A percentile compares a stretch with the other conserved stretches of the same genome.
Conservation (phyloP, 2,888 invertebrate species). For the Agonopterix arenella region DNA sequence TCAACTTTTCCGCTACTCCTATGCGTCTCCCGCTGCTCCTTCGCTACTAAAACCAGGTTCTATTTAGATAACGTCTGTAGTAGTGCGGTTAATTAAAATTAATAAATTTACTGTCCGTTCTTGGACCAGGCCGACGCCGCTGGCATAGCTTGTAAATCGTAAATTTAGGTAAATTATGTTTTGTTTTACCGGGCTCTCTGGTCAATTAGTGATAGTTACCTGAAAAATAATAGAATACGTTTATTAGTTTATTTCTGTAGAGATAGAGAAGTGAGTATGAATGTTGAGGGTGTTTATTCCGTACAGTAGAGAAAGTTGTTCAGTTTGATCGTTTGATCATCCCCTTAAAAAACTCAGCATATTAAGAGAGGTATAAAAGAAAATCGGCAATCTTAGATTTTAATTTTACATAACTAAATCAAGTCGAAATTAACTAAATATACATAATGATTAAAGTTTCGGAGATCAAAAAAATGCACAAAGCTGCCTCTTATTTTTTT, state of each 20-base stretch:
- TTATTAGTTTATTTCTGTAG: neutral
- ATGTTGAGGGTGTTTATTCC: neutral
- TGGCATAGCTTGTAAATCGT: conserved; percentile 7
- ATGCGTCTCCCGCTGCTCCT: conserved; percentile 7
- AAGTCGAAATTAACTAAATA: too few relatives aligned
- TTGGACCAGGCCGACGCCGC: conserved; percentile 5
- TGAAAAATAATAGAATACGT: neutral
- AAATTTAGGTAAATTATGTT: conserved; percentile 7
- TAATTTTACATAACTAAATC: too few relatives aligned
- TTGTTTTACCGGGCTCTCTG: neutral
- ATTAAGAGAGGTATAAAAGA: too few relatives aligned
- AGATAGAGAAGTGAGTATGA: neutral
- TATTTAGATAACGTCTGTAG: conserved; percentile 16
- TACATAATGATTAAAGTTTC: too few relatives aligned
- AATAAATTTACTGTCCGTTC: conserved; percentile 24
- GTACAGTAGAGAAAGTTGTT: too few relatives aligned
- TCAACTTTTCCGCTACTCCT: neutral
- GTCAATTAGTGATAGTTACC: neutral
- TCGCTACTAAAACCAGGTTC: conserved; percentile 7
- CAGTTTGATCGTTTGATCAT: too few relatives aligned
- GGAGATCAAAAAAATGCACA: too few relatives aligned
- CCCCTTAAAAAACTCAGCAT: too few relatives aligned
- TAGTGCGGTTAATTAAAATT: conserved; percentile 28
- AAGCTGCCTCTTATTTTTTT: too few relatives aligned
- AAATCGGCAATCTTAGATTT: too few relatives aligned